Evolutionary conservation across 2,113 vertebrate genomes (phyloP).

Genomic region (Dicrurus megarhynchus): DNA sequence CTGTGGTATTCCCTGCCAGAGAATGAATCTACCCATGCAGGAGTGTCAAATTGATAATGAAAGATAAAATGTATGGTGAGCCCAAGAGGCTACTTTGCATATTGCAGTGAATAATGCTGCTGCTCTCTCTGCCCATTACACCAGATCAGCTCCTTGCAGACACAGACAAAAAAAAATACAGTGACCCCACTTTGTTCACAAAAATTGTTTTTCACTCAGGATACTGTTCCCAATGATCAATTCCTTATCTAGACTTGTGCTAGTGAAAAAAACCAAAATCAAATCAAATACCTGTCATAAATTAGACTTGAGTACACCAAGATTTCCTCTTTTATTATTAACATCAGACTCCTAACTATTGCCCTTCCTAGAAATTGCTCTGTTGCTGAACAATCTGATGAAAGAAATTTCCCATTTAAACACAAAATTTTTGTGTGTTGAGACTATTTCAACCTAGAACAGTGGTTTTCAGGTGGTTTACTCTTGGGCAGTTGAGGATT

Average conservation of each 20-base stretch:
- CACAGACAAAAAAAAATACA: not conserved
- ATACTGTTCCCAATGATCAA: not conserved
- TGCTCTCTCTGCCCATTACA: not conserved
- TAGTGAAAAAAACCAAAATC: not conserved
- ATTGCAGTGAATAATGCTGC: conserved; percentile 42
- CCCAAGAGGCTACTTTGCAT: conserved; percentile 52
- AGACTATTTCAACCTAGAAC: not conserved
- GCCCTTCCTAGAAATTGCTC: not conserved
- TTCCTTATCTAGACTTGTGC: not conserved
- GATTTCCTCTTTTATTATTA: not conserved
- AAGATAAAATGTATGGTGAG: conserved; percentile 42
- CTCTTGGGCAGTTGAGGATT: not conserved
- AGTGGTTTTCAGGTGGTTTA: not conserved
- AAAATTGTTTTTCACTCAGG: not conserved
- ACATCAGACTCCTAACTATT: not conserved
- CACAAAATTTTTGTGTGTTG: not conserved
- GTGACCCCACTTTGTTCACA: not conserved
- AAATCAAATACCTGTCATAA: not conserved
- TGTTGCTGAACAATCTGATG: not conserved
- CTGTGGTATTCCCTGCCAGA: conserved; percentile 43
- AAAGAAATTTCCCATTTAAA: not conserved
- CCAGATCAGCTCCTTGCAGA: conserved; percentile 13
- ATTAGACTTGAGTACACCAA: not conserved
- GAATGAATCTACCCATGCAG: conserved; percentile 46
- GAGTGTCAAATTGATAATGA: conserved; percentile 61